phyloP scores from a whole-genome alignment of 1,140 invertebrate genomes.

The Dendroctonus ponderosae region DNA sequence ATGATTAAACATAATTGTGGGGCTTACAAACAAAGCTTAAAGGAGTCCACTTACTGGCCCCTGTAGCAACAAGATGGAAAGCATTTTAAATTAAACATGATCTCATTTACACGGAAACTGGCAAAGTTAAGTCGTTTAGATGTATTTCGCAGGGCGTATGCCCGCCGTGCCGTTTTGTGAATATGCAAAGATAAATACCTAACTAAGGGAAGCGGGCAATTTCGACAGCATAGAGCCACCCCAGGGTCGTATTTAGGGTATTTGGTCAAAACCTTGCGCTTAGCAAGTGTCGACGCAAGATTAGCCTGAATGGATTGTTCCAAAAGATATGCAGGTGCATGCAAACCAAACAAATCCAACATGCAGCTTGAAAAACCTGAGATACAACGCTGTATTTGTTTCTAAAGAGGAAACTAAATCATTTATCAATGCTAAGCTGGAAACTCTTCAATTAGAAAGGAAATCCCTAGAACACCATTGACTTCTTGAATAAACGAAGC shows the following conservation, averaged over 20 bases:
- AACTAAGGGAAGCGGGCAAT: slow-evolving; percentile 33
- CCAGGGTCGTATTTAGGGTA: slow-evolving; percentile 28
- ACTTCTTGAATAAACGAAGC: slow-evolving; percentile 30
- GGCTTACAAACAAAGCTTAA: slow-evolving; percentile 7
- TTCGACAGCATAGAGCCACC: slow-evolving; percentile 25
- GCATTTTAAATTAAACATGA: slow-evolving; percentile 36
- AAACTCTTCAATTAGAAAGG: slow-evolving; percentile 18
- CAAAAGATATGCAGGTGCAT: neutral
- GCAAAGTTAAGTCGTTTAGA: slow-evolving; percentile 35
- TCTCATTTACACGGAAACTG: slow-evolving; percentile 35
- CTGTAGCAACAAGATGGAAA: slow-evolving; percentile 28
- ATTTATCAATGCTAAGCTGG: too few species aligned
- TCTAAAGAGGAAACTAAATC: too few species aligned
- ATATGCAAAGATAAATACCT: slow-evolving; percentile 37
- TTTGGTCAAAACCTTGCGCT: slow-evolving; percentile 9
- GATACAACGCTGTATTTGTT: too few species aligned
- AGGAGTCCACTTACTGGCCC: slow-evolving; percentile 14
- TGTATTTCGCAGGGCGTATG: slow-evolving; percentile 35
- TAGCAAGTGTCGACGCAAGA: slow-evolving; percentile 10
- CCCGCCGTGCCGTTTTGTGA: slow-evolving; percentile 30
- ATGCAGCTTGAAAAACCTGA: too few species aligned
- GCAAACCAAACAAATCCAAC: too few species aligned
- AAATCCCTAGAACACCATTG: slow-evolving; percentile 25
- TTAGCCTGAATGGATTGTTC: slow-evolving; percentile 10
- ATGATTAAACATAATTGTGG: slow-evolving; percentile 2